phyloP scores from a whole-genome alignment of 92 coral and sea anemone species.

The Pocillopora meandrina region DNA sequence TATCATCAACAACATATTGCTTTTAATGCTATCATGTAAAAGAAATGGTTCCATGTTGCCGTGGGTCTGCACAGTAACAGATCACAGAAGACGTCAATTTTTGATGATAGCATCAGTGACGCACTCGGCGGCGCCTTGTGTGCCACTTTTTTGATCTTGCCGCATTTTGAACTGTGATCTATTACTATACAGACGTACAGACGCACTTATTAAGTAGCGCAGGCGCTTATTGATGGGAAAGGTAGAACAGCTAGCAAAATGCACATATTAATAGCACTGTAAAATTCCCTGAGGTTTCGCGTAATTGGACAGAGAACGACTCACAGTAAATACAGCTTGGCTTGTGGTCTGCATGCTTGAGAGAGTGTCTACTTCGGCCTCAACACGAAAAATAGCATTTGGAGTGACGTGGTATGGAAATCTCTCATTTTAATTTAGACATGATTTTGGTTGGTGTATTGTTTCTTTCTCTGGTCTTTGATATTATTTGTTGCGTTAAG shows the following conservation, averaged over 20 bases:
- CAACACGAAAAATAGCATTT: too few relatives aligned
- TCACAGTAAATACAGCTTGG: neutral
- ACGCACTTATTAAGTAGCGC: neutral
- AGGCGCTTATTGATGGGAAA: slow-evolving; percentile 10
- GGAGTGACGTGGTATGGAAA: too few relatives aligned
- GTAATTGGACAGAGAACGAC: slow-evolving; percentile 23
- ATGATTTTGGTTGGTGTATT: slow-evolving; percentile 22
- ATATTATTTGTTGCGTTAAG: slow-evolving; percentile 15
- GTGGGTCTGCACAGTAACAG: too few relatives aligned
- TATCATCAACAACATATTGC: too few relatives aligned
- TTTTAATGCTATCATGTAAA: too few relatives aligned
- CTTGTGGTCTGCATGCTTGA: neutral
- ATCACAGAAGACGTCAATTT: too few relatives aligned
- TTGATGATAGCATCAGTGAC: too few relatives aligned
- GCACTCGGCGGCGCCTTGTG: too few relatives aligned
- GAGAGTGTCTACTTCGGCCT: neutral
- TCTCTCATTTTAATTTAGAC: neutral
- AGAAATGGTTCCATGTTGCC: too few relatives aligned
- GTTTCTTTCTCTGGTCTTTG: slow-evolving; percentile 19
- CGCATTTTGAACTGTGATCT: too few relatives aligned
- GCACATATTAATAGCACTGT: neutral
- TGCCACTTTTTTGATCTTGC: too few relatives aligned
- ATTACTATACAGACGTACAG: too few relatives aligned
- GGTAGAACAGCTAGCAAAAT: neutral
- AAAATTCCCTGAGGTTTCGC: slow-evolving; percentile 37